Percentiles rank a stretch among this genome's conserved stretches.
Evolutionary conservation across 64 coral and sea anemone species (phyloP).

Genomic region (Stichodactyla helianthus): DNA sequence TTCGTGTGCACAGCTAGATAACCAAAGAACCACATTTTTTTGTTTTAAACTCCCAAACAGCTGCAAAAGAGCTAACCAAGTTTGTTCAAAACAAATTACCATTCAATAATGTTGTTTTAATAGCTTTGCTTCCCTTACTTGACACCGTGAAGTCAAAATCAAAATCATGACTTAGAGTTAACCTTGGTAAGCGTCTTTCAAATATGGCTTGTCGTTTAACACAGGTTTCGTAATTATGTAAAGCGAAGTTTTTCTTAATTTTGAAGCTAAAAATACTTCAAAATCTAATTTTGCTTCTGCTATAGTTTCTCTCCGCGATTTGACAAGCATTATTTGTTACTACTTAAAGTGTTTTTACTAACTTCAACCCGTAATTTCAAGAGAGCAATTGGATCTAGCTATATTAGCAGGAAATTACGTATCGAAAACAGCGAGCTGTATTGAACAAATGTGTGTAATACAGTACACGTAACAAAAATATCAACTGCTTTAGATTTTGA

Average conservation of each 20-base stretch:
- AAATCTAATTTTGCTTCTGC: neutral
- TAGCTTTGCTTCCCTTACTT: neutral
- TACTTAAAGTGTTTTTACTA: neutral
- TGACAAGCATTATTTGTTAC: neutral
- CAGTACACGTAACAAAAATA: neutral
- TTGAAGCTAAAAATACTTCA: neutral
- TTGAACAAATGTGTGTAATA: no score
- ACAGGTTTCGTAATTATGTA: no score
- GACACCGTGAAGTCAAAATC: neutral
- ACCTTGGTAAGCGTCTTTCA: neutral
- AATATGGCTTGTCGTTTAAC: neutral
- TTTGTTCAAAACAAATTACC: neutral
- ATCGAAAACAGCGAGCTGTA: neutral
- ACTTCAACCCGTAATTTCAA: neutral
- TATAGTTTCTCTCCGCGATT: neutral
- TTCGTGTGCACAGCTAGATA: neutral
- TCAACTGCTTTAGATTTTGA: neutral
- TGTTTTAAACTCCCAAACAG: neutral
- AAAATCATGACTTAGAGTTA: neutral
- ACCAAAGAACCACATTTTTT: neutral
- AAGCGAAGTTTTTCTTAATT: no score
- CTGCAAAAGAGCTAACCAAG: neutral
- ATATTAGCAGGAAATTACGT: neutral
- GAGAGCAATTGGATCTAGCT: neutral
- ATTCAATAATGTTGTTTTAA: neutral